phyloP scores from a whole-genome alignment of 2,888 invertebrate species.

The Ypsolopha scabrella region DNA sequence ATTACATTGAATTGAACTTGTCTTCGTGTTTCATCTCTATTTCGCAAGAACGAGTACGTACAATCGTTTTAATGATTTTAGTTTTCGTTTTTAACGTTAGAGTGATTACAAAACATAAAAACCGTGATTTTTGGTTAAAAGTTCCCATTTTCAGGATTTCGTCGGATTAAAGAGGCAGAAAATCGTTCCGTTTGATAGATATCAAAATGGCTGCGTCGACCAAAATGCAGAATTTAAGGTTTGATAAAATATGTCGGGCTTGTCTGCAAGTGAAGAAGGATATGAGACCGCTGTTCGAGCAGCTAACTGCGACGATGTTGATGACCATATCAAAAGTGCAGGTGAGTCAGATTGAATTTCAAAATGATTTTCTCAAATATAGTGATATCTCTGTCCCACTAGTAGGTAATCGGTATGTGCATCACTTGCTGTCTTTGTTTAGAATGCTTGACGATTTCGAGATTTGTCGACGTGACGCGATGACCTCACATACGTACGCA shows the following conservation, averaged over 20 bases:
- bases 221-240: constrained; percentile 42
- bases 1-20: no score
- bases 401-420: constrained; percentile 9
- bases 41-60: no score
- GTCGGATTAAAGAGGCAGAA: constrained; percentile 44
- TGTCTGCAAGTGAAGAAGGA: constrained; percentile 74
- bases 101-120: no score
- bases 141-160: neutral
- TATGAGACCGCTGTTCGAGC: constrained; percentile 74
- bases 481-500: constrained; percentile 1
- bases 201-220: constrained; percentile 57
- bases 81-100: no score
- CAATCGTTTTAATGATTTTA: no score
- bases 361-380: constrained; percentile 38
- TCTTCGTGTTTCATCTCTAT: no score
- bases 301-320: constrained; percentile 74
- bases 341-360: constrained; percentile 46
- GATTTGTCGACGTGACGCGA: neutral
- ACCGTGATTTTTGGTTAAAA: no score
- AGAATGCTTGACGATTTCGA: neutral
- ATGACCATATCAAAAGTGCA: constrained; percentile 74
- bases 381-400: constrained; percentile 44
- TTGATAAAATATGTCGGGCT: constrained; percentile 74
- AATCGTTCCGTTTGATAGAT: constrained; percentile 36
- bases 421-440: constrained; percentile 4